Base-by-base conservation (phyloP, 2,888 invertebrate genomes). In the Augochlorella aurata region DNA sequence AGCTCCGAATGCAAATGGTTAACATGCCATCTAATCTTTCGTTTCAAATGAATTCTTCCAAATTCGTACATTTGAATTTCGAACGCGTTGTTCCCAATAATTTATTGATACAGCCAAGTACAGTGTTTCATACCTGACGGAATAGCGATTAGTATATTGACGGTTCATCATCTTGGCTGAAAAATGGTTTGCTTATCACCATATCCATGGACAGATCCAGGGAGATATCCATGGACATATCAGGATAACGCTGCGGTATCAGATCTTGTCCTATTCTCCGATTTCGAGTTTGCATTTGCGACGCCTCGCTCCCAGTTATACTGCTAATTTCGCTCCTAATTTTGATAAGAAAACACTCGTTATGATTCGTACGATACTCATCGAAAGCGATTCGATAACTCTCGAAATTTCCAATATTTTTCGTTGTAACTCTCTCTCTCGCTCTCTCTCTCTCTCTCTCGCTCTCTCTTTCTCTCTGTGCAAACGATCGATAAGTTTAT, bases 271-370 rank as follows among this genome's bases (percentile, higher is more conserved):
- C 85, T 44, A 82, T 80, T 68, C 84, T 81, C 45, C 83, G 87
- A 77, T 84, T 88, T 3, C 81, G 87, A 52, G 58, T 83, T 67
- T 80, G 80, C 58, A 88, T 24, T 3, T 24, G 16, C 58, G 71
- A n/a, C 88, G 87, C 47, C 79, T 58, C 85, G 76, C 68, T 82
- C 79, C 88, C 91, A 61, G 90, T 82, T 54, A 81, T 70, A 77
- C 83, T 88, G 84, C 87, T 88, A 75, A 79, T 71, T 68, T 85
- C 85, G 61, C 81, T 87, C 75, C 88, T 88, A 50, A 65, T 75
- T 73, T 71, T 61, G 47, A 81, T 72, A 38, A 74, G 38, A 58
- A 14, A 5, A 2, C 12, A 38, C 24, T 12, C 16, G 50, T 21
- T 38, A 50, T 14, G 24, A 38, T 65, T 18, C 9, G 14, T 38